Conservation (phyloP, 2,113 vertebrate genomes). For the Neolamprologus falcicula region DNA sequence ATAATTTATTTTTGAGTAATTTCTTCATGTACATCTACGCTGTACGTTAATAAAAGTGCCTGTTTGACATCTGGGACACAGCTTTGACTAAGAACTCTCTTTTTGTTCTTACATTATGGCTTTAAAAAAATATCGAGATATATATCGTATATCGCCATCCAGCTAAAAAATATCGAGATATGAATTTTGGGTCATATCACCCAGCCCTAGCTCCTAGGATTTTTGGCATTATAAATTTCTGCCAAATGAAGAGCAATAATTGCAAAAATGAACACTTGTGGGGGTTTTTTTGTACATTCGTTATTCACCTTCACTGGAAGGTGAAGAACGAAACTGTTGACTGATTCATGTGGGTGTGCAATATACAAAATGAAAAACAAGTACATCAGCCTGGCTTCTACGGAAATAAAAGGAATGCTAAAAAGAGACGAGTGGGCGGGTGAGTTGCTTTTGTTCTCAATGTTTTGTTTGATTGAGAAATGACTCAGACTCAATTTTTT, state of each 20-base stretch:
- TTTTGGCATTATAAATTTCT: background rate
- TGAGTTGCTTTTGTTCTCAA: background rate
- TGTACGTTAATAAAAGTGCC: background rate
- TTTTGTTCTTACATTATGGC: background rate
- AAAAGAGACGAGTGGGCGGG: background rate
- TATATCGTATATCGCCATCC: background rate
- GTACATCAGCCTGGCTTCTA: background rate
- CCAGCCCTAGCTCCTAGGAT: background rate
- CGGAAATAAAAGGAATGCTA: background rate
- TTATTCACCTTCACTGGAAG: background rate
- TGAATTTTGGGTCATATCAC: background rate
- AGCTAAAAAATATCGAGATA: background rate
- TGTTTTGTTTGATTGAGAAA: background rate
- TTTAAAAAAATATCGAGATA: background rate
- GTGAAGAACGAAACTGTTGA: background rate
- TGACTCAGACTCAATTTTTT: background rate
- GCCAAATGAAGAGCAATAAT: background rate
- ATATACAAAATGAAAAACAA: background rate
- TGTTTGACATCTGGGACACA: background rate
- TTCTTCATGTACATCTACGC: background rate
- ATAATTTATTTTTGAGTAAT: background rate
- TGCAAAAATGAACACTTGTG: background rate
- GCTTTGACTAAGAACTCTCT: background rate
- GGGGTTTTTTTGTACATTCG: rapidly evolving
- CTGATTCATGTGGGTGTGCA: background rate